These are phyloP conservation scores for Knipowitschia caucasica DNA, from an alignment of 2,797 vertebrate species.

Conservation along the genomic window DNA sequence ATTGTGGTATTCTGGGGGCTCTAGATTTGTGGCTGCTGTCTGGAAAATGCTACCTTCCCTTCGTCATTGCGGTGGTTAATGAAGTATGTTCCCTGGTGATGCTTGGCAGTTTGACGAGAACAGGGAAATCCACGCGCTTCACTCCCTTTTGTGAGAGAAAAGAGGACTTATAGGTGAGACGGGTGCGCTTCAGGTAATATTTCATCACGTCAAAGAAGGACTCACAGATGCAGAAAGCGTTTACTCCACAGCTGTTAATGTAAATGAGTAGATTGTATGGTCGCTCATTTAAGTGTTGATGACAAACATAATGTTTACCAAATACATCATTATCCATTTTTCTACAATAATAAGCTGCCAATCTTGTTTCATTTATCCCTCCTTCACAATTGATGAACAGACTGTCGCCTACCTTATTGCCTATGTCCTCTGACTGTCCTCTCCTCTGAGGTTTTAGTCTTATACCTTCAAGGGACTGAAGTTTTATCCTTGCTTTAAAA, in stretches of 20 bases:
- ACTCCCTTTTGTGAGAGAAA: slow-evolving; percentile 17
- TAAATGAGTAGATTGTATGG: slow-evolving; percentile 48
- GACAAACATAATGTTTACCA: slow-evolving; percentile 22
- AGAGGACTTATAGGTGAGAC: slow-evolving; percentile 35
- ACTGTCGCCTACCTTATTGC: slow-evolving; percentile 4
- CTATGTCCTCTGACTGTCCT: slow-evolving; percentile 32
- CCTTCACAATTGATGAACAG: background rate
- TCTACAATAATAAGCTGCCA: slow-evolving; percentile 11
- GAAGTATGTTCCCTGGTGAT: slow-evolving; percentile 62
- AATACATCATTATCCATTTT: slow-evolving; percentile 22
- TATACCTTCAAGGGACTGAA: slow-evolving; percentile 27
- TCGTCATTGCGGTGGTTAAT: slow-evolving; percentile 68
- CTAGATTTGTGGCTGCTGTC: slow-evolving; percentile 60
- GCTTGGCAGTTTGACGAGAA: slow-evolving; percentile 67
- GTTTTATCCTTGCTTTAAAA: slow-evolving; percentile 48
- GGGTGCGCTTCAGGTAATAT: slow-evolving; percentile 47
- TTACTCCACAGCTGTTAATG: slow-evolving; percentile 56
- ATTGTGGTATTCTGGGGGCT: slow-evolving; percentile 56
- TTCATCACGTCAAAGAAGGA: slow-evolving; percentile 50
- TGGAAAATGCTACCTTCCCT: slow-evolving; percentile 61
- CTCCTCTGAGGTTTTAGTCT: slow-evolving; percentile 29
- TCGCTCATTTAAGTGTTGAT: slow-evolving; percentile 14
- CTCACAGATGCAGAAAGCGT: slow-evolving; percentile 46
- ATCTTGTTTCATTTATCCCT: background rate
- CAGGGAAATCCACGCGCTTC: slow-evolving; percentile 36